These are phyloP conservation scores for Daphoenositta chrysoptera DNA, from an alignment of 2,113 vertebrate genomes.

Conservation along the genomic window DNA sequence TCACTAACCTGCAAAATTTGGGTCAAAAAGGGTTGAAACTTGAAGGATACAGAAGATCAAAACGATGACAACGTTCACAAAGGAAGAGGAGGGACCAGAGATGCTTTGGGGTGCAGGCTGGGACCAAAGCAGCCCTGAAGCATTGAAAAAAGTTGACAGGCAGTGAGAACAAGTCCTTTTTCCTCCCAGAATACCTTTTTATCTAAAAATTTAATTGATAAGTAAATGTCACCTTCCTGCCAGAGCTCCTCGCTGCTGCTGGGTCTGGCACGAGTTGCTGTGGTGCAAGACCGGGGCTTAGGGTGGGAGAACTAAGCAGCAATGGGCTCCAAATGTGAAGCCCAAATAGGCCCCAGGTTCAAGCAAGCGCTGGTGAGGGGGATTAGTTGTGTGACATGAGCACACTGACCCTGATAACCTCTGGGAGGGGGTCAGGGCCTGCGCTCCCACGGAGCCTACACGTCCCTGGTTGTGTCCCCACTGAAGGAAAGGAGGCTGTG, in stretches of 20 bases:
- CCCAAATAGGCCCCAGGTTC: neutral
- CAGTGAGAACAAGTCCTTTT: neutral
- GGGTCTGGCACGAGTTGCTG: neutral
- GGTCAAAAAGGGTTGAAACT: neutral
- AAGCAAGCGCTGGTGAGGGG: neutral
- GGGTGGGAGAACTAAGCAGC: neutral
- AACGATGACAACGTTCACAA: neutral
- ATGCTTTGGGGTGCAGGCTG: neutral
- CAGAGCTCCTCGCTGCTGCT: accelerated
- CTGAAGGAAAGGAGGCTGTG: neutral
- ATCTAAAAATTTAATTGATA: neutral
- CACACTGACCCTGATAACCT: neutral
- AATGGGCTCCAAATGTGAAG: neutral
- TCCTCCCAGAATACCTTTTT: neutral
- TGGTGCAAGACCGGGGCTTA: neutral
- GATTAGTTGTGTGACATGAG: neutral
- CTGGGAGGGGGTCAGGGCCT: neutral
- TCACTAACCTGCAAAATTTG: neutral
- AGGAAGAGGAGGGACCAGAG: neutral
- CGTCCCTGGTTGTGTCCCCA: neutral
- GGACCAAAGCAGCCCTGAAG: neutral
- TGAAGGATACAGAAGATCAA: neutral
- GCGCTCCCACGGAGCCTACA: accelerated
- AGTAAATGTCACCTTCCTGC: neutral
- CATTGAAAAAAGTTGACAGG: neutral